Evolutionary conservation across 23 tunicate species (phyloP), one percentile per base, ranked within the genome.

Genomic region (Ciona savignyi): DNA sequence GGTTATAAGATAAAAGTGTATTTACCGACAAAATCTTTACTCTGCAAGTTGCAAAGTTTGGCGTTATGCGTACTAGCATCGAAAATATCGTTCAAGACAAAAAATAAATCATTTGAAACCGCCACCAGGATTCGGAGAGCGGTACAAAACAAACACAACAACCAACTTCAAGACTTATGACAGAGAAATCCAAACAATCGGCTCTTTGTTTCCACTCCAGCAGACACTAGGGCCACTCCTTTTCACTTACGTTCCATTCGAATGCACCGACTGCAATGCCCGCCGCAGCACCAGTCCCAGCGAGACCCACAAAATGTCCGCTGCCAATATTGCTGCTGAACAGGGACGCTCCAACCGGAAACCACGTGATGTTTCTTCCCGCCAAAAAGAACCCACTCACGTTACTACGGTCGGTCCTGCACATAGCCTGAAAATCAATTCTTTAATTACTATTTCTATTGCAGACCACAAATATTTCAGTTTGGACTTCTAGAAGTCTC

Each of bases 181-280:
- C 15, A 49, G 15, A 49, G 20, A 49, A 49, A 11, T 3, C n/a
- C n/a, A n/a, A n/a, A n/a, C n/a, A n/a, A n/a, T n/a, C n/a, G n/a
- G n/a, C n/a, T n/a, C n/a, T n/a, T 42, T 42, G 56, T 9, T 42
- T 42, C 56, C 56, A 15, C 56, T 42, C 56, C 15, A 42, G 11
- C 56, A 42, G 56, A 9, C 56, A 42, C 15, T 6, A 42, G 56
- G 15, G 11, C 56, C 56, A 42, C 56, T 42, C n/a, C 56, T 23
- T 49, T 2, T 28, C 2, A 71, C 82, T 75, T 78, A 87, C 99
- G 67, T 94, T 94, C 99, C 99, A 94, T 67, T 94, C 99, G 65
- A 94, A 94, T 23, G 90, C 99, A 2, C 99, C 99, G 27, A 94
- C 99, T 0, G 99, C 99, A 3, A 94, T 83, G 73, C 99, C 99